Conservation (phyloP, 2,113 vertebrate species). For the Formicarius rufipectus region DNA sequence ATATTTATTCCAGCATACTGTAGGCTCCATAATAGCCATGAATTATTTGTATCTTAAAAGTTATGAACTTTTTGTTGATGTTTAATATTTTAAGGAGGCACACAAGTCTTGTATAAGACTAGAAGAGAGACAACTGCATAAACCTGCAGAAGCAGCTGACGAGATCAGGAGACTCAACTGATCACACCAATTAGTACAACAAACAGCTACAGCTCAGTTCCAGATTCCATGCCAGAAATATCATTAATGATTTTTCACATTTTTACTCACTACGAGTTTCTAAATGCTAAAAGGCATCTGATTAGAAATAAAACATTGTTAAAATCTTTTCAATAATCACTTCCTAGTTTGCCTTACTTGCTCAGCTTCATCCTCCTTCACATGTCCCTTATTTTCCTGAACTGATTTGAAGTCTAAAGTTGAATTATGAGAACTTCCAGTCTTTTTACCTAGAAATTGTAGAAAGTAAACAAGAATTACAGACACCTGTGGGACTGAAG, state of each 20-base stretch:
- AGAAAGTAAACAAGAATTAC: background rate
- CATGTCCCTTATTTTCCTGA: slow-evolving; percentile 73
- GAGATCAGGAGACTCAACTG: background rate
- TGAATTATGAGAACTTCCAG: slow-evolving; percentile 79
- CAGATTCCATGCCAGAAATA: background rate
- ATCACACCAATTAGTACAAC: background rate
- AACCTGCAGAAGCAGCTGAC: background rate
- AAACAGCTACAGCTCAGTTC: background rate
- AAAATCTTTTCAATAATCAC: background rate
- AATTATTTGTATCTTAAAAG: background rate
- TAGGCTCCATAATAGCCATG: background rate
- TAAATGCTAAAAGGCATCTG: background rate
- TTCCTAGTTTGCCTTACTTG: slow-evolving; percentile 77
- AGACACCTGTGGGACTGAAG: background rate
- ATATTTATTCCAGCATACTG: background rate
- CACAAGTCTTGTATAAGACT: background rate
- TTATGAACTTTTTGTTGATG: background rate
- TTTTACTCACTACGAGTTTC: background rate
- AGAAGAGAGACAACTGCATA: background rate
- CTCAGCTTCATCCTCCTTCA: slow-evolving; percentile 78
- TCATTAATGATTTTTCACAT: background rate
- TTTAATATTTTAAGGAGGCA: background rate
- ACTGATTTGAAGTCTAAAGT: slow-evolving; percentile 71
- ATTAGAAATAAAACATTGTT: background rate
- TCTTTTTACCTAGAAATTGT: slow-evolving; percentile 78